Conservation (phyloP, 2,113 vertebrate species). For the Ctenomys sociabilis region DNA sequence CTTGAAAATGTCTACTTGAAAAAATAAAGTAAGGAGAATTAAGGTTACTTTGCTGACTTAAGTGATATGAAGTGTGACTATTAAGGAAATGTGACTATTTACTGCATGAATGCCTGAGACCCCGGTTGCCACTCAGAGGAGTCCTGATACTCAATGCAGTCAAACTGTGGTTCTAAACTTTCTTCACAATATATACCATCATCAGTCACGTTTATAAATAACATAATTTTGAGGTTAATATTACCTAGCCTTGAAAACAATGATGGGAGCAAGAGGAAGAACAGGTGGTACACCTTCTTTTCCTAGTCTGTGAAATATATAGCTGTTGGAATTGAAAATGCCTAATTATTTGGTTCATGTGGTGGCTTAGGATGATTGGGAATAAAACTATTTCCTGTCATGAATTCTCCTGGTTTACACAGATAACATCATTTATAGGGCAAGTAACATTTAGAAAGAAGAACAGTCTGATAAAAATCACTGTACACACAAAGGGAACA, state of each 20-base stretch:
- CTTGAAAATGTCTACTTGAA: neutral
- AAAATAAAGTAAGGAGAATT: constrained; percentile 7
- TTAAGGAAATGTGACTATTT: constrained; percentile 25
- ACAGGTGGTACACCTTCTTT: neutral
- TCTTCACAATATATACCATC: neutral
- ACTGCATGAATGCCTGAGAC: neutral
- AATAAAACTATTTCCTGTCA: neutral
- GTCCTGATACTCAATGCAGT: neutral
- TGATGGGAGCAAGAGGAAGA: neutral
- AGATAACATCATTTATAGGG: constrained; percentile 21
- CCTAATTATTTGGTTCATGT: neutral
- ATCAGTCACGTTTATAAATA: neutral
- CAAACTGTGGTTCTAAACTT: neutral
- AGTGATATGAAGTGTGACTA: neutral
- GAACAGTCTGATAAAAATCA: neutral
- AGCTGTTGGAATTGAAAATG: neutral
- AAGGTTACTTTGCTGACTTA: neutral
- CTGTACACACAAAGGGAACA: neutral
- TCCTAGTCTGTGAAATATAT: neutral
- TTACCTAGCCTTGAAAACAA: neutral
- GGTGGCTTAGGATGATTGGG: neutral
- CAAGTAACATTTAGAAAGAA: constrained; percentile 52
- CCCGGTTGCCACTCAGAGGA: neutral
- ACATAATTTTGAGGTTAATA: neutral
- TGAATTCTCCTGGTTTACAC: constrained; percentile 35